Conservation (phyloP, 2,888 invertebrate species). For the Stegophylla sp. region DNA sequence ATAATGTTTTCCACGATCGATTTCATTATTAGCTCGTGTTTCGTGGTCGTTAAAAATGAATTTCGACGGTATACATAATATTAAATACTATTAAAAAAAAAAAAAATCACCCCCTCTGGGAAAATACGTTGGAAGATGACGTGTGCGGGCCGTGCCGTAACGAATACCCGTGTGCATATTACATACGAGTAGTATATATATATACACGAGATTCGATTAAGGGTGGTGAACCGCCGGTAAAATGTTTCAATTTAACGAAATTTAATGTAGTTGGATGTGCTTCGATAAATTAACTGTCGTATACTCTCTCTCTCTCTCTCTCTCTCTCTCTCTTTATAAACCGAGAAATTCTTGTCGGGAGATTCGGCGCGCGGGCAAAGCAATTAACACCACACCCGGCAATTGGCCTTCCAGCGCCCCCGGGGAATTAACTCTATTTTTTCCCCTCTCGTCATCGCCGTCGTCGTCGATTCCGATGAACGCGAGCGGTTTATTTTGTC, state of each 20-base stretch:
- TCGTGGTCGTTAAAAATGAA: slow-evolving; percentile 36
- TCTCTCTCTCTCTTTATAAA: too few relatives aligned
- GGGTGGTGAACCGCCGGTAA: slow-evolving; percentile 14
- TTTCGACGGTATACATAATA: background rate
- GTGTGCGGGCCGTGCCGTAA: background rate
- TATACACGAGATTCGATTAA: slow-evolving; percentile 3
- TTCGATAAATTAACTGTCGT: slow-evolving; percentile 5
- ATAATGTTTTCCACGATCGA: slow-evolving; percentile 20
- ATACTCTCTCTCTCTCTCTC: background rate
- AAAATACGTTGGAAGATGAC: background rate
- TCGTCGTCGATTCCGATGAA: too few relatives aligned
- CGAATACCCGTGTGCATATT: background rate
- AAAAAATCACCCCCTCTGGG: slow-evolving; percentile 1
- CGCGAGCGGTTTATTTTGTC: slow-evolving; percentile 34
- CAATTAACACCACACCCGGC: slow-evolving; percentile 54
- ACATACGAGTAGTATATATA: background rate
- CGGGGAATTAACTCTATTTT: slow-evolving; percentile 18
- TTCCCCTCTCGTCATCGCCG: background rate
- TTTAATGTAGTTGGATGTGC: slow-evolving; percentile 13
- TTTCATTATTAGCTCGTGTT: slow-evolving; percentile 13
- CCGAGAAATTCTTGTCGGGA: slow-evolving; percentile 29
- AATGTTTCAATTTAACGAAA: slow-evolving; percentile 46
- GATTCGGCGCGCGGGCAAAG: slow-evolving; percentile 33
- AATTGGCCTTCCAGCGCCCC: slow-evolving; percentile 30
- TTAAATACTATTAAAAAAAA: slow-evolving; percentile 5